Conservation (phyloP, 2,888 invertebrate genomes). For the Drosophila greeni region DNA sequence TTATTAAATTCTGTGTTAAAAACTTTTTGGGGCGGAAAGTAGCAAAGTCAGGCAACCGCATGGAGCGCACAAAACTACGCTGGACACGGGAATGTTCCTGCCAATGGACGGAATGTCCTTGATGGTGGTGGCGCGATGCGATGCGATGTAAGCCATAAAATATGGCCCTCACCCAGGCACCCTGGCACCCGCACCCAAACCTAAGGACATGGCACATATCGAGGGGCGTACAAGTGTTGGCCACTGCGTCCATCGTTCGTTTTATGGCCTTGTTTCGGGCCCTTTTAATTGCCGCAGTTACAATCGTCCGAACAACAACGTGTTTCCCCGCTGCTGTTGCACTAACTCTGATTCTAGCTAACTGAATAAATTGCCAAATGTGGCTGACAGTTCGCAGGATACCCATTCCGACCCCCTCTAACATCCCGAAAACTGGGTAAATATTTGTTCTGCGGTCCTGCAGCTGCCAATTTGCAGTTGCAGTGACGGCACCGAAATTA, state of each 20-base stretch:
- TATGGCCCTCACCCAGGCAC: slow-evolving; percentile 47
- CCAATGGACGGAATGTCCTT: slow-evolving; percentile 53
- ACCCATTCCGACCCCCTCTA: not conserved
- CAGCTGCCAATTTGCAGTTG: slow-evolving; percentile 42
- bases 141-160: slow-evolving; percentile 53
- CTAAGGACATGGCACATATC: slow-evolving; percentile 26
- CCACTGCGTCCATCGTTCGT: slow-evolving; percentile 41
- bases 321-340: slow-evolving; percentile 36
- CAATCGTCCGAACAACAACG: slow-evolving; percentile 49
- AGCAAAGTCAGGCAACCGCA: slow-evolving; percentile 34
- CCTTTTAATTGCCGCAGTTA: slow-evolving; percentile 67
- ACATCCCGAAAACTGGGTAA: slow-evolving; percentile 36
- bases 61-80: slow-evolving; percentile 28
- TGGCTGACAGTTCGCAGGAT: slow-evolving; percentile 29
- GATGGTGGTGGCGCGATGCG: slow-evolving; percentile 25
- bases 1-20: slow-evolving; percentile 60
- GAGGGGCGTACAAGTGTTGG: slow-evolving; percentile 14
- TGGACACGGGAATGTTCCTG: slow-evolving; percentile 29
- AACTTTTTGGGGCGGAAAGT: slow-evolving; percentile 49
- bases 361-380: slow-evolving; percentile 57
- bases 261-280: slow-evolving; percentile 58
- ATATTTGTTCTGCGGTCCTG: slow-evolving; percentile 57
- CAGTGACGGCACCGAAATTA: slow-evolving; percentile 10
- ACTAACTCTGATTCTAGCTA: slow-evolving; percentile 42
- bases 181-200: slow-evolving; percentile 26